Conservation (phyloP, 2,113 vertebrate species). For the Coptodon rendalli region DNA sequence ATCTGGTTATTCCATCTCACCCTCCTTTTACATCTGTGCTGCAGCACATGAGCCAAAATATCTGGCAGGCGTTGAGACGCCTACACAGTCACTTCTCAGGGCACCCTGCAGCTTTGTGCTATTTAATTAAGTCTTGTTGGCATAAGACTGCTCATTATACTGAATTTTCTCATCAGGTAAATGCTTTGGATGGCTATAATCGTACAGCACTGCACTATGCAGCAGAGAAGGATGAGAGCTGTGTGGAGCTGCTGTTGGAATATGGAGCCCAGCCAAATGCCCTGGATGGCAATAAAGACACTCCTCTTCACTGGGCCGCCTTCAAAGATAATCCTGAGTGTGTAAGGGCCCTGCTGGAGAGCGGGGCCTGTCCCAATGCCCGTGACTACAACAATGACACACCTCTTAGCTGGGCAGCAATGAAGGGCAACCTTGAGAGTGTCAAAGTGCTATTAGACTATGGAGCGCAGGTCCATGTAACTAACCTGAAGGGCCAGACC, state of each 20-base stretch:
- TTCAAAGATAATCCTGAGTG: conserved; percentile 94
- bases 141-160: background rate
- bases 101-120: background rate
- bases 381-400: conserved; percentile 93
- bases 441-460: conserved; percentile 88
- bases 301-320: conserved; percentile 93
- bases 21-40: background rate
- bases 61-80: background rate
- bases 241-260: conserved; percentile 90
- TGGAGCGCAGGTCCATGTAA: conserved; percentile 84
- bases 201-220: conserved; percentile 94
- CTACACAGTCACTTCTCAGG: background rate
- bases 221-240: conserved; percentile 90
- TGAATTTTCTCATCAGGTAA: conserved; percentile 74
- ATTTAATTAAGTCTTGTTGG: background rate
- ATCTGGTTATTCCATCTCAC: background rate
- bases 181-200: conserved; percentile 94
- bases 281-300: conserved; percentile 91
- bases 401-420: conserved; percentile 94
- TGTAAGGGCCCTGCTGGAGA: conserved; percentile 84
- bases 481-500: conserved; percentile 90
- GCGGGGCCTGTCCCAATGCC: conserved; percentile 82
- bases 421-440: conserved; percentile 95
- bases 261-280: conserved; percentile 88
- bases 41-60: background rate